A percentile compares a stretch with the other conserved stretches of the same genome.
phyloP scores from a whole-genome alignment of 1,140 invertebrate genomes.

The Orius insidiosus region DNA sequence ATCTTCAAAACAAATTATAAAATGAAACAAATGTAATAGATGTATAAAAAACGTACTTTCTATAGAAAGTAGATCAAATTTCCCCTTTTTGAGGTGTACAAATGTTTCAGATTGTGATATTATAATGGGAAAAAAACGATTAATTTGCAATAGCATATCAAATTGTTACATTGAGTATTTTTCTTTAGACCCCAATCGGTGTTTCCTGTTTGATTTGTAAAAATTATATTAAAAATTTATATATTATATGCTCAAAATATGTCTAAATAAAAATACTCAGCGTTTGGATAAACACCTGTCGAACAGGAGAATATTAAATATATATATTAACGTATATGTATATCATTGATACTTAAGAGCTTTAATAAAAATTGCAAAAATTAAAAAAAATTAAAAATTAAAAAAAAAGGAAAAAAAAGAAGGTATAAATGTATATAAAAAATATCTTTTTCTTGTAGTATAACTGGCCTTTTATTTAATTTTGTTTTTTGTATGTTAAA shows the following conservation, averaged over 20 bases:
- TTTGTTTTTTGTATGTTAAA: constrained; percentile 11
- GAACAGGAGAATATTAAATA: neutral
- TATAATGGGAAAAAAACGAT: constrained; percentile 1
- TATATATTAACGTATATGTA: constrained; percentile 9
- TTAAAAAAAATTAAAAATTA: neutral
- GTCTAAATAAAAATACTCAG: constrained; percentile 9
- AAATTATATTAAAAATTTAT: neutral
- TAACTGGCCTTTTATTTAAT: constrained; percentile 8
- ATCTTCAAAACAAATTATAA: too few species aligned
- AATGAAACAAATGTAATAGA: too few species aligned
- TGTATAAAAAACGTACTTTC: too few species aligned
- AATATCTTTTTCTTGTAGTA: constrained; percentile 13
- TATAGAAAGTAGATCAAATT: too few species aligned
- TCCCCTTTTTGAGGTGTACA: neutral
- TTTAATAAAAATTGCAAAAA: constrained; percentile 8
- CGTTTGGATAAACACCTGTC: neutral
- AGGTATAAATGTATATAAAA: constrained; percentile 14
- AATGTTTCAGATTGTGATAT: constrained; percentile 5
- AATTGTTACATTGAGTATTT: constrained; percentile 3
- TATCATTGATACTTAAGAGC: constrained; percentile 16
- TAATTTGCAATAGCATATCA: neutral
- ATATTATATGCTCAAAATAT: constrained; percentile 11
- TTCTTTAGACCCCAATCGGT: constrained; percentile 6
- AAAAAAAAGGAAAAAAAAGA: constrained; percentile 10
- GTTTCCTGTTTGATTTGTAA: neutral